Evolutionary conservation across 2,113 vertebrate genomes (phyloP).

Genomic region (Galeopterus variegatus): DNA sequence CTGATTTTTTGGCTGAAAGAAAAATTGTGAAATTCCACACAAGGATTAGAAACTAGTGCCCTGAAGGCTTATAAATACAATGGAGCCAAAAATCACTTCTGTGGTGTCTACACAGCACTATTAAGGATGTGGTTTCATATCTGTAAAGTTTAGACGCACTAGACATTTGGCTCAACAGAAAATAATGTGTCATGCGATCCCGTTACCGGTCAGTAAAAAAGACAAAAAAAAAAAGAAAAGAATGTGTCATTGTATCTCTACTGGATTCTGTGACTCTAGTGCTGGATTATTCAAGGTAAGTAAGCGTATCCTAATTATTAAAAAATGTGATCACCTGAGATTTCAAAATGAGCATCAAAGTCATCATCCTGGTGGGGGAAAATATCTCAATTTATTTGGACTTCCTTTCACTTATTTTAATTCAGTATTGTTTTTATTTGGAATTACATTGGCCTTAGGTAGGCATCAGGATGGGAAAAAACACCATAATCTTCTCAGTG

Average conservation of each 20-base stretch:
- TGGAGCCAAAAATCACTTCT: neutral
- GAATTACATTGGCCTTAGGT: neutral
- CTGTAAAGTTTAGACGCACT: neutral
- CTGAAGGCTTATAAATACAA: neutral
- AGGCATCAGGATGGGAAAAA: accelerated
- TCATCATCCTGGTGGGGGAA: neutral
- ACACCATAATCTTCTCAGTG: neutral
- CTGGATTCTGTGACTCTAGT: neutral
- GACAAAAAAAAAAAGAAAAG: no score
- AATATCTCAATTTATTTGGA: neutral
- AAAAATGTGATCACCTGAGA: neutral
- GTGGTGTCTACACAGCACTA: neutral
- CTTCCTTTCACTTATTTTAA: neutral
- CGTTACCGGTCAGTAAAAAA: no score
- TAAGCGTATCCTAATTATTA: neutral
- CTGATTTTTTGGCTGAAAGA: neutral
- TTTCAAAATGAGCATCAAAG: constrained; percentile 34
- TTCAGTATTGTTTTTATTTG: neutral
- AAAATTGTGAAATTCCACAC: neutral
- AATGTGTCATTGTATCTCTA: neutral
- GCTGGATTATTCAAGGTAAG: neutral
- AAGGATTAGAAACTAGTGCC: neutral
- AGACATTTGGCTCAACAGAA: neutral
- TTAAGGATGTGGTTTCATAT: neutral
- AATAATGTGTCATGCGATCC: neutral